A percentile compares a stretch with the other conserved stretches of the same genome.
These are phyloP conservation scores for Caenorhabditis latens DNA, from an alignment of 1,140 invertebrate species.

Conservation along the genomic window DNA sequence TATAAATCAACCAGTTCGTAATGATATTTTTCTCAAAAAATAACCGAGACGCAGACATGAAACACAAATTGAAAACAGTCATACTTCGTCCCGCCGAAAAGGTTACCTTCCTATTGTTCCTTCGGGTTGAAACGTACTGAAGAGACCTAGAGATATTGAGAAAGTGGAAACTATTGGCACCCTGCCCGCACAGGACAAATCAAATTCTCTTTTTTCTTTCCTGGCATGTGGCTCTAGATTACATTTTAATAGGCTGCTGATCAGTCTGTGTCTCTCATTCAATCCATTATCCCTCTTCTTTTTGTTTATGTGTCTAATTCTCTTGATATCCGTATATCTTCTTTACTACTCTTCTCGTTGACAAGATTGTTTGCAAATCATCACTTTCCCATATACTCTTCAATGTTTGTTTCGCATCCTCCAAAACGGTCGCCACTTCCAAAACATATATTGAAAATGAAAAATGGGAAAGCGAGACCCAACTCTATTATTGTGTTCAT, in stretches of 20 bases:
- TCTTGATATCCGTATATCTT: conserved; percentile 23
- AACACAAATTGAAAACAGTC: conserved; percentile 48
- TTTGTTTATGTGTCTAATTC: conserved; percentile 20
- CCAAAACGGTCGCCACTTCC: conserved; percentile 48
- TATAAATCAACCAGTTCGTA: conserved; percentile 50
- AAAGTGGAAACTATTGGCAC: neutral
- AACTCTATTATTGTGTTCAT: conserved; percentile 16
- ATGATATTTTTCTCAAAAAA: conserved; percentile 33
- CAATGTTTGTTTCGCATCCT: conserved; percentile 52
- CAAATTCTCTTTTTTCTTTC: neutral
- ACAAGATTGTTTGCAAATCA: conserved; percentile 44
- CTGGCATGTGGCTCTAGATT: neutral
- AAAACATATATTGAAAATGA: neutral
- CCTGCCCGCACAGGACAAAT: neutral
- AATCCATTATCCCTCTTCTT: neutral
- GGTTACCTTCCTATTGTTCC: conserved; percentile 30
- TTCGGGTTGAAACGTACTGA: neutral
- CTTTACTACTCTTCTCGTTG: neutral
- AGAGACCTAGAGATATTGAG: conserved; percentile 20
- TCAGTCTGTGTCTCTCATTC: conserved; percentile 28
- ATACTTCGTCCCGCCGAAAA: conserved; percentile 8
- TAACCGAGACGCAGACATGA: conserved; percentile 33
- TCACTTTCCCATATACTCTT: conserved; percentile 46
- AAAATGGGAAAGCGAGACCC: neutral
- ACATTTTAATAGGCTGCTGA: conserved; percentile 16